These are phyloP conservation scores for Takifugu ocellatus DNA, from an alignment of 2,797 vertebrate species.

Conservation along the genomic window DNA sequence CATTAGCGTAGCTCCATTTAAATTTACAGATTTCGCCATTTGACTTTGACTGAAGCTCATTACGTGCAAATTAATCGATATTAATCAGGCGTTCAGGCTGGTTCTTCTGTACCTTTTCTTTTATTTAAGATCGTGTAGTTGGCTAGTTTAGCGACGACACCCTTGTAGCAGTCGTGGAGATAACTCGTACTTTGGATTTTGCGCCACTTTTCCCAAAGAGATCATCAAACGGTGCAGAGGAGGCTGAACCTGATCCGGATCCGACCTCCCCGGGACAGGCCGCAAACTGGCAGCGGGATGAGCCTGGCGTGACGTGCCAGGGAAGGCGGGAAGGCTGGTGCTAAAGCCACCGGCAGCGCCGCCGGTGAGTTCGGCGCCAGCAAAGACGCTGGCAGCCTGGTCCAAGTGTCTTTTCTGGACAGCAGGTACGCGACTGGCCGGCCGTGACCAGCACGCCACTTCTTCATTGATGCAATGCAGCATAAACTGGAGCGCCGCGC, in stretches of 20 bases:
- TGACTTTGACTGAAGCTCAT: not conserved
- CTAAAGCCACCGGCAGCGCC: conserved; percentile 50
- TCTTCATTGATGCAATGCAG: conserved; percentile 29
- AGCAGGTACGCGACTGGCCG: conserved; percentile 42
- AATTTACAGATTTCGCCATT: not conserved
- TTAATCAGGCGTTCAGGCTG: no score
- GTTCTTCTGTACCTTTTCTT: no score
- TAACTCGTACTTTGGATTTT: no score
- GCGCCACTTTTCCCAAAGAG: no score
- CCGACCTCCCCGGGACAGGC: conserved; percentile 36
- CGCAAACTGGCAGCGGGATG: conserved; percentile 53
- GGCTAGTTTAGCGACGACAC: no score
- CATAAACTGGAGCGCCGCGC: conserved; percentile 13
- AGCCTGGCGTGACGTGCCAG: conserved; percentile 52
- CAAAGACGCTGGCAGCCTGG: conserved; percentile 40
- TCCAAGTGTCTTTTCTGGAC: conserved; percentile 26
- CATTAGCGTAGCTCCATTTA: conserved; percentile 37
- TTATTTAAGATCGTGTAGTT: no score
- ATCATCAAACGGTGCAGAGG: not conserved
- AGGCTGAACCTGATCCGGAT: conserved; percentile 26
- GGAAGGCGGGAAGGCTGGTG: conserved; percentile 45
- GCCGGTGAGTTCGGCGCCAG: conserved; percentile 53
- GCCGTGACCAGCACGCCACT: conserved; percentile 32
- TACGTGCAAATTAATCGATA: no score
- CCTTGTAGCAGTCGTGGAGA: not conserved